Percentiles rank a stretch among this genome's conserved stretches.
phyloP scores from a whole-genome alignment of 2,113 vertebrate species.

The Cebus imitator region DNA sequence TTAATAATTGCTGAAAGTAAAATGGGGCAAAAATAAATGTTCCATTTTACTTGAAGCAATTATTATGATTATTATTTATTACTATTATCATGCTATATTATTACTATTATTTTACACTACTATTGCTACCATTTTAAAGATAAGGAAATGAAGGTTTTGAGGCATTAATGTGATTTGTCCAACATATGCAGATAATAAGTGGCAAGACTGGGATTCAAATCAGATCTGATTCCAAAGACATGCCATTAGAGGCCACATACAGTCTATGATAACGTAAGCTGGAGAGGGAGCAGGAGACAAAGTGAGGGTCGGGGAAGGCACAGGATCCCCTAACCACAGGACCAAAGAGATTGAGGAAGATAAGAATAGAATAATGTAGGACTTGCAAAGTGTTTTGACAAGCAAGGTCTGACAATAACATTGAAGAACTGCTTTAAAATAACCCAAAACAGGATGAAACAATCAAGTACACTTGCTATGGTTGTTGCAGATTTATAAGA shows the following conservation, averaged over 20 bases:
- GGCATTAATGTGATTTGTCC: background rate
- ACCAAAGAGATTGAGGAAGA: background rate
- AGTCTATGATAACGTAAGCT: background rate
- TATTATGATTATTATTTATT: background rate
- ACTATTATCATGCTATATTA: background rate
- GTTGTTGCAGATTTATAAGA: background rate
- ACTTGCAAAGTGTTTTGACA: background rate
- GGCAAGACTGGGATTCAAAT: background rate
- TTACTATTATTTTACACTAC: background rate
- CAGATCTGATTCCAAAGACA: background rate
- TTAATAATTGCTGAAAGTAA: no score
- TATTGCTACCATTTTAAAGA: background rate
- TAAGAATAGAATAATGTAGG: background rate
- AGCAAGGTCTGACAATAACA: background rate
- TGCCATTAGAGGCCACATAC: background rate
- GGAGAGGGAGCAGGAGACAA: background rate
- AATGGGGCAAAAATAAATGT: no score
- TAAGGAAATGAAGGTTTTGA: background rate
- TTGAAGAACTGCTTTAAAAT: background rate
- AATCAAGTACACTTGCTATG: background rate
- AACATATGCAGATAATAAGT: background rate
- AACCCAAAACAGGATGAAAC: background rate
- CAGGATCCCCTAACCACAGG: background rate
- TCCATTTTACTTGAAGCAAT: background rate
- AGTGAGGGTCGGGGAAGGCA: background rate